A percentile compares a stretch with the other conserved stretches of the same genome.
Conservation (phyloP, 2,888 invertebrate genomes). For the Aethes cnicana region DNA sequence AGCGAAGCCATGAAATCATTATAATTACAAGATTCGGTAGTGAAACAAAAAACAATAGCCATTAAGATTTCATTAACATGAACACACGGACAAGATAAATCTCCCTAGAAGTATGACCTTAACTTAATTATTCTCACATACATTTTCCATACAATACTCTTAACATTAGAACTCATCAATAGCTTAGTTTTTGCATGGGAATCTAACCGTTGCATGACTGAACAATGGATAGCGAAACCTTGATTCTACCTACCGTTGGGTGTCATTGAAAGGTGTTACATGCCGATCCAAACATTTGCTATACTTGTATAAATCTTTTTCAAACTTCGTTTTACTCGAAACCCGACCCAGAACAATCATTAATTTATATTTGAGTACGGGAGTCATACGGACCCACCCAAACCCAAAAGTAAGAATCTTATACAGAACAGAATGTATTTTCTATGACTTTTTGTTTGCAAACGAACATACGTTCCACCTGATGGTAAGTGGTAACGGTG, state of each 20-base stretch:
- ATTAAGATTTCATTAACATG: constrained; percentile 17
- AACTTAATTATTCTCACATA: constrained; percentile 37
- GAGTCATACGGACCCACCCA: too few species aligned
- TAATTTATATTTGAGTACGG: too few species aligned
- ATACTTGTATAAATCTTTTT: not conserved
- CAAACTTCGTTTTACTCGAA: too few species aligned
- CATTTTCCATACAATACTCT: constrained; percentile 37
- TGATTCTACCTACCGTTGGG: constrained; percentile 17
- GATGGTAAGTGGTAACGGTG: too few species aligned
- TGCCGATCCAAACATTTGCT: constrained; percentile 8
- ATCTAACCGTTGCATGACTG: constrained; percentile 29
- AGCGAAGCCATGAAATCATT: not conserved
- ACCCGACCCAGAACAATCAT: too few species aligned
- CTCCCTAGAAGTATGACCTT: constrained; percentile 16
- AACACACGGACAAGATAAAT: constrained; percentile 15
- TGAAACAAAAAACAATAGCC: constrained; percentile 9
- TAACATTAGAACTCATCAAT: constrained; percentile 37
- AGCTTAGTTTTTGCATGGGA: constrained; percentile 36
- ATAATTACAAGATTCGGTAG: too few species aligned
- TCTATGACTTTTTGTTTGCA: too few species aligned
- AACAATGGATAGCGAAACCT: constrained; percentile 39
- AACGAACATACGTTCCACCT: too few species aligned
- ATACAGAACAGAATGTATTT: too few species aligned
- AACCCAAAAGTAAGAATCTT: too few species aligned
- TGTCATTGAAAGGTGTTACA: constrained; percentile 29